These are phyloP conservation scores for Margarornis squamiger DNA, from an alignment of 2,797 vertebrate species.

Conservation along the genomic window DNA sequence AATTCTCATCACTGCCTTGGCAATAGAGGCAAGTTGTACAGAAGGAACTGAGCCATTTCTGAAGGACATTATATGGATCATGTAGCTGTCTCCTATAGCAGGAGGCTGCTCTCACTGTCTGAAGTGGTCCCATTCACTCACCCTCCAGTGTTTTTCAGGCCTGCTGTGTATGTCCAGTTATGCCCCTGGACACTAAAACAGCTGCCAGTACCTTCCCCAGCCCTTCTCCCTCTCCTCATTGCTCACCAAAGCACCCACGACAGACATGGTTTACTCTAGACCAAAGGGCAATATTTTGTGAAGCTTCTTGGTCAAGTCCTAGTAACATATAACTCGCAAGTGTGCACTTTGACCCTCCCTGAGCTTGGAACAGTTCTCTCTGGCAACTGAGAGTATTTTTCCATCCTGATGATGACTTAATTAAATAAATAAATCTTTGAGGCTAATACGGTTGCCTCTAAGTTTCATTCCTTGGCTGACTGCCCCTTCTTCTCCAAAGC, in stretches of 20 bases:
- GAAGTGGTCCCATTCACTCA: neutral
- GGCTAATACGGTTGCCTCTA: neutral
- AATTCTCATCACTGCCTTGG: neutral
- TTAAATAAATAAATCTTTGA: conserved; percentile 47
- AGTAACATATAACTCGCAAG: conserved; percentile 32
- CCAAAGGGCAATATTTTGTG: conserved; percentile 25
- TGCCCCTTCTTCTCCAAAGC: neutral
- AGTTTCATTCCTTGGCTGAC: conserved; percentile 44
- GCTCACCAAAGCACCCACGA: neutral
- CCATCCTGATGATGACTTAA: conserved; percentile 26
- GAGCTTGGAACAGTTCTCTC: neutral
- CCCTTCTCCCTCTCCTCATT: neutral
- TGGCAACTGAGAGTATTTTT: conserved; percentile 46
- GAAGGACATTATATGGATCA: neutral
- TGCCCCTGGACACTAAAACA: neutral
- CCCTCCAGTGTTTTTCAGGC: neutral
- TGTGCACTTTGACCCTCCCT: neutral
- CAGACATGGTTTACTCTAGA: neutral
- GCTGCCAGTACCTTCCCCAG: neutral
- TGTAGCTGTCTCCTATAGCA: neutral
- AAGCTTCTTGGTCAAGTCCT: neutral
- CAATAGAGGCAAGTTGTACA: neutral
- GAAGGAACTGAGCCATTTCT: neutral
- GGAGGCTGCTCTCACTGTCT: neutral
- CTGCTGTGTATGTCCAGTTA: neutral